Percentiles rank a stretch among this genome's conserved stretches.
phyloP scores from a whole-genome alignment of 2,888 invertebrate species.

The Luperina nickerlii region DNA sequence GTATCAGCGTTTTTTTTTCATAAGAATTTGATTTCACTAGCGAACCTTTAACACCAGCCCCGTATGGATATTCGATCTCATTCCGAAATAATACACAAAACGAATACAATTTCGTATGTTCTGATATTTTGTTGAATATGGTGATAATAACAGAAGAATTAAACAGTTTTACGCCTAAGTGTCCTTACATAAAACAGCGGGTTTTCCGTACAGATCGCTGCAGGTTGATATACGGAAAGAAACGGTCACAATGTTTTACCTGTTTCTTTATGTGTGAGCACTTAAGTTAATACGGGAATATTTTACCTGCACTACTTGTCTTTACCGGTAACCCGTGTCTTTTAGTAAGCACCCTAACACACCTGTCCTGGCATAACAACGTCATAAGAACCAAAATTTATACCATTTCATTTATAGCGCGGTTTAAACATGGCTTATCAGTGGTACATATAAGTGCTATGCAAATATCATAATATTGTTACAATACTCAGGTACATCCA shows the following conservation, averaged over 20 bases:
- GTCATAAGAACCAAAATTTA: slow-evolving; percentile 12
- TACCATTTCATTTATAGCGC: slow-evolving; percentile 6
- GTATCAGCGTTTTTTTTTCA: slow-evolving; percentile 69
- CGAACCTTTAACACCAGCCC: slow-evolving; percentile 46
- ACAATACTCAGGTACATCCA: slow-evolving; percentile 53
- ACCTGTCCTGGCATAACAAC: slow-evolving; percentile 10
- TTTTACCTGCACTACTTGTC: background rate
- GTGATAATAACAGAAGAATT: background rate
- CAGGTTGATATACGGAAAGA: background rate
- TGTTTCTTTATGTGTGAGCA: background rate
- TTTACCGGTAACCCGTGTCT: background rate
- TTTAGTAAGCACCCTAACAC: background rate
- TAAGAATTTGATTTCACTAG: slow-evolving; percentile 66
- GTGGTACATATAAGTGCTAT: slow-evolving; percentile 18
- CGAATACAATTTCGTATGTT: slow-evolving; percentile 12
- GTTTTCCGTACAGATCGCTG: background rate
- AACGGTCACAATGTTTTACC: background rate
- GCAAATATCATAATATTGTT: slow-evolving; percentile 49
- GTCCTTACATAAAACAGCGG: background rate
- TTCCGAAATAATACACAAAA: slow-evolving; percentile 44
- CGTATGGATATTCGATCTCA: slow-evolving; percentile 27
- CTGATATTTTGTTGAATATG: slow-evolving; percentile 18
- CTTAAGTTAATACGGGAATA: background rate
- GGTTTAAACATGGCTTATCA: slow-evolving; percentile 12
- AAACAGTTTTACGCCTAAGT: slow-evolving; percentile 11